Evolutionary conservation across 2,888 invertebrate genomes (phyloP).

Genomic region (Phalera bucephala): DNA sequence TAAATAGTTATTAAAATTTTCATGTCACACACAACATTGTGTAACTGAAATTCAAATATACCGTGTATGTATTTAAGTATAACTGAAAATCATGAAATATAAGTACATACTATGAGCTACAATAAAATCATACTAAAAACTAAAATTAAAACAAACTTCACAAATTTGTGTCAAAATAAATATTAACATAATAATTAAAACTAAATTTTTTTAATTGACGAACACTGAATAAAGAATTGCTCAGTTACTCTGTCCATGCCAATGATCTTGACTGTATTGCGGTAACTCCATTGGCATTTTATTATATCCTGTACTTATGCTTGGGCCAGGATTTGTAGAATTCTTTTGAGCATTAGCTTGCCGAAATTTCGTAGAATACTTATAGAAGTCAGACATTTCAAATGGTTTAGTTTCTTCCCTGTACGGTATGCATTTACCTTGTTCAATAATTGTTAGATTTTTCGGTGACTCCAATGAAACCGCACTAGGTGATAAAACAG

Average conservation of each 20-base stretch:
- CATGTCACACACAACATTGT: background rate
- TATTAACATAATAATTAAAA: background rate
- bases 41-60: background rate
- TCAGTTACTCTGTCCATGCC: conserved; percentile 65
- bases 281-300: conserved; percentile 73
- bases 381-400: conserved; percentile 99
- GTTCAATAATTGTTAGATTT: conserved; percentile 92
- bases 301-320: conserved; percentile 51
- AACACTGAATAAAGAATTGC: conserved; percentile 3
- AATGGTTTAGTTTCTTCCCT: conserved; percentile 98
- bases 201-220: background rate
- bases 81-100: conserved; percentile 11
- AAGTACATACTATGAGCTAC: conserved; percentile 51
- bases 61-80: background rate
- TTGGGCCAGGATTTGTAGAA: conserved; percentile 47
- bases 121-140: background rate
- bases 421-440: conserved; percentile 95
- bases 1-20: background rate
- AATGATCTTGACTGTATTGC: conserved; percentile 67
- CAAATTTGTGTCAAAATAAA: conserved; percentile 21
- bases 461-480: conserved; percentile 89
- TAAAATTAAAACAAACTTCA: conserved; percentile 8
- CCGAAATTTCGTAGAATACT: conserved; percentile 97
- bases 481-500: conserved; percentile 68
- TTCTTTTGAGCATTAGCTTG: conserved; percentile 75